phyloP scores from a whole-genome alignment of 2,888 invertebrate species.

The Pammene fasciana region DNA sequence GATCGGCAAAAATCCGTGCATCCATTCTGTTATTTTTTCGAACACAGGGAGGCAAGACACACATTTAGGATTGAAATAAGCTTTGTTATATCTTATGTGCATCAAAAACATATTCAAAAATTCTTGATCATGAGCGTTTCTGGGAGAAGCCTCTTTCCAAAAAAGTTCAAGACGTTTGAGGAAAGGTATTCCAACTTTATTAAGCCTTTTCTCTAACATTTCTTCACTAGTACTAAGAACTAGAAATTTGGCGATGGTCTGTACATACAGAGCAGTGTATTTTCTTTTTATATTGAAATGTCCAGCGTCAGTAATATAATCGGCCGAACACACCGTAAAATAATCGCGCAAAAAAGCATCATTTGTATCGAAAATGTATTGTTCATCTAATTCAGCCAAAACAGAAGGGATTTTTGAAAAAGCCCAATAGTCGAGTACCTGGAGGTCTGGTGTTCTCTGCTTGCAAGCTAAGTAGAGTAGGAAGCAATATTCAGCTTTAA shows the following conservation, averaged over 20 bases:
- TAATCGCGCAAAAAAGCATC: constrained; percentile 45
- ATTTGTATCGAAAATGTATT: constrained; percentile 49
- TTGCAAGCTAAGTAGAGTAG: constrained; percentile 51
- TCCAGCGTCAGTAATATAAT: too few relatives aligned
- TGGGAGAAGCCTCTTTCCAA: constrained; percentile 35
- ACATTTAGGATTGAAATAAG: constrained; percentile 54
- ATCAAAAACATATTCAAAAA: constrained; percentile 47
- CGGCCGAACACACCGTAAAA: constrained; percentile 30
- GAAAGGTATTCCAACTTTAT: constrained; percentile 52
- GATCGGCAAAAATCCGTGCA: constrained; percentile 54
- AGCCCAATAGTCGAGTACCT: constrained; percentile 43
- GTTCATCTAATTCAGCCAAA: constrained; percentile 49
- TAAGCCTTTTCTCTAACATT: constrained; percentile 49
- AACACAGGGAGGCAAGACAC: constrained; percentile 56
- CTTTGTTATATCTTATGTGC: constrained; percentile 55
- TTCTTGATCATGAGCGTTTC: background rate
- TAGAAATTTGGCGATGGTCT: constrained; percentile 59
- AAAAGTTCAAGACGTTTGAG: constrained; percentile 50
- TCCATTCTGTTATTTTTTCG: constrained; percentile 52
- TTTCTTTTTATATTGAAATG: background rate
- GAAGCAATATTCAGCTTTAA: constrained; percentile 57
- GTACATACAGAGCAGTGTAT: constrained; percentile 45
- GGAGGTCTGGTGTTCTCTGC: constrained; percentile 43
- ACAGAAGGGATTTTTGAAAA: constrained; percentile 52
- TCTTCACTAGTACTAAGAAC: constrained; percentile 53